Evolutionary conservation across 1,140 invertebrate species (phyloP).

Genomic region (Melitaea cinxia): DNA sequence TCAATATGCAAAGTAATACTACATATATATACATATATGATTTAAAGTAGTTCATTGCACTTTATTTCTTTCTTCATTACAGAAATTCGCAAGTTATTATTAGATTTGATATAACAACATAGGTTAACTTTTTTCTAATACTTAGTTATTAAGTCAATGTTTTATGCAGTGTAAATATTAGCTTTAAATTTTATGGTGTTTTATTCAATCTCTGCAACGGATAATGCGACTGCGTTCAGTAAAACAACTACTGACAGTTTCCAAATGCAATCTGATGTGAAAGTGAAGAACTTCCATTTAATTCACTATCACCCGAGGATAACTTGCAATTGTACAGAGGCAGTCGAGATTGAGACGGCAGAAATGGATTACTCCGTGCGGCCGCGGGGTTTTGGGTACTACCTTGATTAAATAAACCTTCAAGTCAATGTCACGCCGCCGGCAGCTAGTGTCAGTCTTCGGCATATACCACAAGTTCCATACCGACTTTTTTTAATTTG

Average conservation of each 20-base stretch:
- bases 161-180: not conserved
- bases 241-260: slow-evolving; percentile 58
- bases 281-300: slow-evolving; percentile 72
- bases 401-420: slow-evolving; percentile 79
- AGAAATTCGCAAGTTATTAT: too few relatives aligned
- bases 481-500: slow-evolving; percentile 31
- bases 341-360: slow-evolving; percentile 73
- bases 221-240: slow-evolving; percentile 21
- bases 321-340: slow-evolving; percentile 66
- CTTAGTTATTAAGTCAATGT: too few relatives aligned
- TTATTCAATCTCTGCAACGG: slow-evolving; percentile 12
- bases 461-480: slow-evolving; percentile 59
- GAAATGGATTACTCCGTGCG: slow-evolving; percentile 53
- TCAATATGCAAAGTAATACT: too few relatives aligned
- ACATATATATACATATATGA: too few relatives aligned
- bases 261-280: slow-evolving; percentile 46
- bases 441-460: slow-evolving; percentile 57
- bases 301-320: slow-evolving; percentile 70
- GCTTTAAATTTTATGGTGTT: not conserved
- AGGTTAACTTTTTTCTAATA: too few relatives aligned
- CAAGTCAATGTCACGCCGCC: slow-evolving; percentile 66
- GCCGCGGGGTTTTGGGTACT: slow-evolving; percentile 50
- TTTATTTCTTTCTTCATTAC: too few relatives aligned
- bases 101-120: too few relatives aligned
- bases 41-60: too few relatives aligned